Conservation (phyloP, 2,888 invertebrate species). For the Hartigia nigra region DNA sequence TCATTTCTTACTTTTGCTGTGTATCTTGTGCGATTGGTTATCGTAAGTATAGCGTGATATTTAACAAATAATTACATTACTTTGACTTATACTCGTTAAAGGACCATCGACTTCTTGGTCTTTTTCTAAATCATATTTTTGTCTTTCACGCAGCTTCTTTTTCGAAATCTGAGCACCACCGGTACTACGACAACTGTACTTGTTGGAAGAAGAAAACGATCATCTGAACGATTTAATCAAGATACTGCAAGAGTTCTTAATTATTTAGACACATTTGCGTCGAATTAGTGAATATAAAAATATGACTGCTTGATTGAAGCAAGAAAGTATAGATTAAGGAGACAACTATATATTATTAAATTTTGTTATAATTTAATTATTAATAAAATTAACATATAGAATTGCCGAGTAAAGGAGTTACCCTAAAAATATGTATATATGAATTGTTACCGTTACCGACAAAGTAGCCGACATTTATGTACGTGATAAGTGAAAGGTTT, state of each 20-base stretch:
- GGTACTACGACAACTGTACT: conserved; percentile 38
- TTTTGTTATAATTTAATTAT: background rate
- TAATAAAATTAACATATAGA: background rate
- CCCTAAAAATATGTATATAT: background rate
- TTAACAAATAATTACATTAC: background rate
- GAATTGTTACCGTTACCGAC: background rate
- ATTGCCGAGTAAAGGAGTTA: background rate
- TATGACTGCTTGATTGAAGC: background rate
- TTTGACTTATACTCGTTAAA: background rate
- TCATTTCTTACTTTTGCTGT: conserved; percentile 88
- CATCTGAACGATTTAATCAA: conserved; percentile 19
- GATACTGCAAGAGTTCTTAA: background rate
- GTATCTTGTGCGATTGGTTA: conserved; percentile 83
- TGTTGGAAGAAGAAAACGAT: conserved; percentile 55
- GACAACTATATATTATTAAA: background rate
- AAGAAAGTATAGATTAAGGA: background rate
- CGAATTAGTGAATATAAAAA: background rate
- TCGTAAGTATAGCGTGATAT: conserved; percentile 69
- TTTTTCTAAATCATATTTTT: conserved; percentile 15
- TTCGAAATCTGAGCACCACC: conserved; percentile 44
- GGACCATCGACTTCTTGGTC: background rate
- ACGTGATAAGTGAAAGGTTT: background rate
- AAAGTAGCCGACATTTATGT: background rate
- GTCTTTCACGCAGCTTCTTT: conserved; percentile 43
- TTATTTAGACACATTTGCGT: background rate